Base-by-base conservation (phyloP, 2,888 invertebrate genomes). In the Brachylomia viminalis region DNA sequence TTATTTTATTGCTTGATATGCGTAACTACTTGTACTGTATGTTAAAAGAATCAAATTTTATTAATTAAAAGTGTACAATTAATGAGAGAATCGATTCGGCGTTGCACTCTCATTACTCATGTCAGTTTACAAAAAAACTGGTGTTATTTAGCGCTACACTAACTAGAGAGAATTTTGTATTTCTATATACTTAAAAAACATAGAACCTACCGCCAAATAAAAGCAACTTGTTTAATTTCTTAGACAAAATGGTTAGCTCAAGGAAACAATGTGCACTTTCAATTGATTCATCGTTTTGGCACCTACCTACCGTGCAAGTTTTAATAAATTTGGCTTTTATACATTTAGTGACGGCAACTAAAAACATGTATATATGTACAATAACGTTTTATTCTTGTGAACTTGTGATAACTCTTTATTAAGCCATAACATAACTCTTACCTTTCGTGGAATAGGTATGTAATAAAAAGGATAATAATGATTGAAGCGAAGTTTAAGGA, bases 1-100 rank as follows among this genome's bases (percentile, higher is more conserved):
- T 56, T 30, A 64, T 73, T 42, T 27, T 15, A 71, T 77, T 79
- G 58, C 79, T 72, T 83, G 54, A 49, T 66, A 47, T 49, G n/a
- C 27, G 6, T 59, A 33, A 3, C 8, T 4, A 33, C 11, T 38
- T 61, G 23, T 61, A n/a, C 7, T 64, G 20, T 23, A 58, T 59
- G 15, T 75, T 54, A 17, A 62, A 54, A 62, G 7, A 47, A 61
- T 30, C 38, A 56, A 27, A 17, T 33, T 73, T 56, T 23, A 17
- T 27, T 23, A n/a, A 56, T 33, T 30, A 17, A 42, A 71, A 47
- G 38, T n/a, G 3, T 49, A 23, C 13, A 27, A 45, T 30, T 47
- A 20, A 20, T 42, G 0, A 58, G 30, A 49, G 8, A 49, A 52
- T n/a, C 8, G 33, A 49, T 52, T 54, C 15, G 42, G 47, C 5